Conservation (phyloP, 2,113 vertebrate species). For the Sander vitreus region DNA sequence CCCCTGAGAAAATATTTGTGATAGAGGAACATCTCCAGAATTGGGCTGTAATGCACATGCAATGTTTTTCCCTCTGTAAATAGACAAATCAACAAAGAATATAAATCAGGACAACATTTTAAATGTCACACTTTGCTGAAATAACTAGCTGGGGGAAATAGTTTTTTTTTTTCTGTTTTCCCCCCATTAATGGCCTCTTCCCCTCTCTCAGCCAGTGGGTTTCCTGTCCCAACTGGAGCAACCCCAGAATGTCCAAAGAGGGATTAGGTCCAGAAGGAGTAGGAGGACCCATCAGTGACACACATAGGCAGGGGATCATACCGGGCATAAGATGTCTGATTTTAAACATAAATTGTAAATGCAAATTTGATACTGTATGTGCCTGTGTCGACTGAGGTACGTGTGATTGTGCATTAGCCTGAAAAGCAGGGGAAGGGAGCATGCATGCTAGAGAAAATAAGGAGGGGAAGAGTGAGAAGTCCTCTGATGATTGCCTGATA, state of each 20-base stretch:
- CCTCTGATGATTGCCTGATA: slow-evolving; percentile 13
- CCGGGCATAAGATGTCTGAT: neutral
- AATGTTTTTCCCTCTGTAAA: slow-evolving; percentile 22
- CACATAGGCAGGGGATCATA: neutral
- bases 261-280: slow-evolving; percentile 58
- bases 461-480: neutral
- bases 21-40: slow-evolving; percentile 48
- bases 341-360: slow-evolving; percentile 2
- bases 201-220: slow-evolving; percentile 61
- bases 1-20: slow-evolving; percentile 50
- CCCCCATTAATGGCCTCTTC: slow-evolving; percentile 69
- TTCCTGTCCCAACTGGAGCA: slow-evolving; percentile 76
- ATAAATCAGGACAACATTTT: slow-evolving; percentile 33
- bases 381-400: neutral
- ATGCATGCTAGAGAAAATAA: neutral
- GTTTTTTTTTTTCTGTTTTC: slow-evolving; percentile 4
- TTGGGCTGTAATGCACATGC: slow-evolving; percentile 29
- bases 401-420: slow-evolving; percentile 21
- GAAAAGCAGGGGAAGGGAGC: neutral
- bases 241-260: slow-evolving; percentile 65
- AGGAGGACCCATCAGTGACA: slow-evolving; percentile 49
- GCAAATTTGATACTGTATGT: neutral
- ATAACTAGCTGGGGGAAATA: neutral
- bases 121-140: slow-evolving; percentile 33
- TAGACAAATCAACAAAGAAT: slow-evolving; percentile 25